Base-by-base conservation (phyloP, 2,888 invertebrate species). In the Phalera bucephala region DNA sequence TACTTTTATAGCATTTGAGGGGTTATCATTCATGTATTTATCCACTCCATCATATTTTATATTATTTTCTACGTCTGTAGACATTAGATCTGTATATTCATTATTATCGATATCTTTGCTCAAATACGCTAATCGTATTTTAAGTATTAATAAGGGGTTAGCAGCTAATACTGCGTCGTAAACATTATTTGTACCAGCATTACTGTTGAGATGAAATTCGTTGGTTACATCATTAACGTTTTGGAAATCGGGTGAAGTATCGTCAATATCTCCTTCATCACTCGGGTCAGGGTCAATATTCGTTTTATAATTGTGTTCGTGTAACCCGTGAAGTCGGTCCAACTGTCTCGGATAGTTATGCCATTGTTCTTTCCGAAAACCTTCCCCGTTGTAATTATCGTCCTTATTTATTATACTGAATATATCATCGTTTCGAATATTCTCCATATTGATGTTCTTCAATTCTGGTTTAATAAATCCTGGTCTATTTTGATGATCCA, bases 291-390 rank as follows among this genome's bases (percentile, higher is more conserved):
- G 59, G n/a, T 75, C 74, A 2, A 64, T 46, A 43, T 61, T 72
- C 38, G 65, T 64, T 46, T 72, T 73, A 33, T 65, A 60, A 32
- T 65, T 64, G 8, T 55, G 51, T 21, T 67, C 57, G 23, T 63
- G 64, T 1, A 69, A 41, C 30, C 63, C 60, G 56, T 84, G 79
- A 22, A 85, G 85, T 29, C 84, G 80, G 52, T 86, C 82, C 31
- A 86, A 54, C 40, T 83, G 85, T 34, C 84, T 69, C 1, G 87
- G 86, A 45, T 87, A 87, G 54, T 85, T 83, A 38, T 81, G 85
- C 86, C 84, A 84, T 57, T 83, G 83, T 49, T 86, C 78, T 73
- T 80, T 75, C 23, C 80, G 63, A 40, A 72, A 80, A n/a, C 81
- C 82, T 42, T 85, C 72, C 1, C 74, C 76, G 36, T 78, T 72